Evolutionary conservation across 2,888 invertebrate species (phyloP), one percentile per base, ranked within the genome.

Genomic region (Diarsia brunnea): DNA sequence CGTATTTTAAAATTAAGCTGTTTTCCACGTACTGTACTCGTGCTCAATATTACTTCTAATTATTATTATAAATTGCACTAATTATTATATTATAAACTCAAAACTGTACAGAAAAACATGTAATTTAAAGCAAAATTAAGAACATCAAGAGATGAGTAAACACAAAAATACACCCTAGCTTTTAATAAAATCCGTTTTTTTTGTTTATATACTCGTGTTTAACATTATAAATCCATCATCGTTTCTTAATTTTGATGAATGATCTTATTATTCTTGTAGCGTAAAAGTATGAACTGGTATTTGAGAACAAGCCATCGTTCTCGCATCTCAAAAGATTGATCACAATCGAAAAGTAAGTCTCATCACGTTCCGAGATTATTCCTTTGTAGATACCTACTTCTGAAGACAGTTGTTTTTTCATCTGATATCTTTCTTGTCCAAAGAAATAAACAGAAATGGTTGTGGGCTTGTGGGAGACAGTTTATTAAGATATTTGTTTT

Each of bases 231-330:
- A 61, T 67, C 55, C 21, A 31, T 81, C 19, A 55, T 64, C 21
- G 65, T 51, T 24, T 81, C 24, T 19, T 51, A 80, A 31, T 80
- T 58, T 49, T 84, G 74, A 80, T 68, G 27, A 70, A 74, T 84
- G 53, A 16, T 67, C 38, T 16, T 43, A 79, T 60, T 49, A 67
- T 58, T 73, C 21, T 16, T 45, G 43, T 27, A 45, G 4, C 21
- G 27, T 47, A 63, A 77, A 81, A 75, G 24, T 43, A 67, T 49
- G 31, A 21, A 5, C 51, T n/a, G 55, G 65, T 51, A 45, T 53
- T 82, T 45, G 49, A 16, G 21, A 63, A 58, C 38, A 60, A 78
- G 49, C 51, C 66, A 63, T 79, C 14, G 19, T 14, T 66, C 24
- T 68, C n/a, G 7, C 24, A 64, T 70, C 31, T 31, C 43, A 55